Evolutionary conservation across 2,113 vertebrate genomes (phyloP).

Genomic region (Hippocampus abdominalis): DNA sequence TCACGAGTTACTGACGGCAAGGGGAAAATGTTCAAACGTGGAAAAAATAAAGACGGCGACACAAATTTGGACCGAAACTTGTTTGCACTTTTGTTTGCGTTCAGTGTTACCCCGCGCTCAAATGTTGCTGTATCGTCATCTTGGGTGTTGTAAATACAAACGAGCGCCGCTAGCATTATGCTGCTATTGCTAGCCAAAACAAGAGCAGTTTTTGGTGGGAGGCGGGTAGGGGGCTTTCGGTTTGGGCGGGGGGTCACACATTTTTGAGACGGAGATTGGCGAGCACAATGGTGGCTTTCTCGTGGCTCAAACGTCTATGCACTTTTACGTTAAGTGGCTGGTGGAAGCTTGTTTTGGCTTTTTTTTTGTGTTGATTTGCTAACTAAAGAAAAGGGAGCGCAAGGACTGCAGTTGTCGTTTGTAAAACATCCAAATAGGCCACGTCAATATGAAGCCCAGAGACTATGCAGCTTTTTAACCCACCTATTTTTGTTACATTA

Average conservation of each 20-base stretch:
- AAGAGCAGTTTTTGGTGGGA: constrained; percentile 19
- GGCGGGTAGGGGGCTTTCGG: constrained; percentile 21
- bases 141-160: constrained; percentile 79
- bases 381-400: neutral
- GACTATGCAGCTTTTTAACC: neutral
- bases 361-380: constrained; percentile 4
- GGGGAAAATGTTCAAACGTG: constrained; percentile 65
- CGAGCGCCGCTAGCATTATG: constrained; percentile 59
- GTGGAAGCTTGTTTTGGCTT: constrained; percentile 20
- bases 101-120: constrained; percentile 82
- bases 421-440: neutral
- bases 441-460: neutral
- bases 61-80: constrained; percentile 61
- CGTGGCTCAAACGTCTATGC: constrained; percentile 59
- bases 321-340: constrained; percentile 51
- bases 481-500: neutral
- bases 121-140: constrained; percentile 78
- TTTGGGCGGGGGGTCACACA: constrained; percentile 15
- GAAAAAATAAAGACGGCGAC: constrained; percentile 49
- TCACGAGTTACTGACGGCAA: constrained; percentile 16
- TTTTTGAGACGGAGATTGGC: constrained; percentile 41
- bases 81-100: constrained; percentile 67
- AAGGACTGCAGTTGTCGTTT: neutral
- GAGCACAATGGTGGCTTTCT: constrained; percentile 62
- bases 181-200: constrained; percentile 44